Evolutionary conservation across 2,113 vertebrate genomes (phyloP).

Genomic region (Melanocharis versteri): DNA sequence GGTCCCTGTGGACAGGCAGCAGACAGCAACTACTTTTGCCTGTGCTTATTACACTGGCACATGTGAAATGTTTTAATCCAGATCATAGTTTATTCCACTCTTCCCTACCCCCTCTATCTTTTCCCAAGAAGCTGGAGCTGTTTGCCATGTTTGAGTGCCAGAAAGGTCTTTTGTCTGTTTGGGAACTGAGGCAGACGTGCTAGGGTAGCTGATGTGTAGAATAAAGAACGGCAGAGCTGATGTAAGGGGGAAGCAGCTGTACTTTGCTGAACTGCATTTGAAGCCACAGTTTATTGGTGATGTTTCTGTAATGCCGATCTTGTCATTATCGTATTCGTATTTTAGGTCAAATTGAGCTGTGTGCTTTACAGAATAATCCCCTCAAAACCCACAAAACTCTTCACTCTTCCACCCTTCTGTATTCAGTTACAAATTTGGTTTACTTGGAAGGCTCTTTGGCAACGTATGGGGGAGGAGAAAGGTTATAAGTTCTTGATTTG

Average conservation of each 20-base stretch:
- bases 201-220: constrained; percentile 59
- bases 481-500: background rate
- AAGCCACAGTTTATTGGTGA: background rate
- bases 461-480: background rate
- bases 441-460: background rate
- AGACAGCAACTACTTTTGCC: background rate
- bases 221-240: constrained; percentile 48
- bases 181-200: constrained; percentile 65
- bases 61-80: background rate
- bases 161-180: constrained; percentile 64
- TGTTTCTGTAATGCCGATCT: background rate
- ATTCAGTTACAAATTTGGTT: background rate
- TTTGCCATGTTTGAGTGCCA: constrained; percentile 62
- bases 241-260: constrained; percentile 57
- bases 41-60: background rate
- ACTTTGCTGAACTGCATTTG: background rate
- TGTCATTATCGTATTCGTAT: background rate
- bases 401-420: background rate
- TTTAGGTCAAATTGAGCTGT: background rate
- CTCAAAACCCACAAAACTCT: background rate
- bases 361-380: background rate
- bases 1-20: background rate
- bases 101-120: constrained; percentile 36
- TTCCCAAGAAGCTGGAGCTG: constrained; percentile 23
- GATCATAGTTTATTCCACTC: background rate